Evolutionary conservation across 2,888 invertebrate species (phyloP), one percentile per base, ranked within the genome.

Genomic region (Crossocerus cetratus): DNA sequence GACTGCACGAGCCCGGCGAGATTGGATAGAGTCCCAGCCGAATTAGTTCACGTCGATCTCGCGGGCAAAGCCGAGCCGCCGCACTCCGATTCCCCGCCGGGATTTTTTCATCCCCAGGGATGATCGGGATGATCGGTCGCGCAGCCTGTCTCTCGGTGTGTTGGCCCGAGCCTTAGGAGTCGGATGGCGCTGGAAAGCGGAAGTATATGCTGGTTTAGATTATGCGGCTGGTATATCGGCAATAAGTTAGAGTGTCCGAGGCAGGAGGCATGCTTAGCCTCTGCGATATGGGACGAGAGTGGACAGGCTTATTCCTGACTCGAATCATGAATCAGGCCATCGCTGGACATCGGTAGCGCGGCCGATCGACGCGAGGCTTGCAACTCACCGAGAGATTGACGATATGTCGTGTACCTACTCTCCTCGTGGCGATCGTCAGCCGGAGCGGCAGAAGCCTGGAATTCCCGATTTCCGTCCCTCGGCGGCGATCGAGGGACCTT

Each of bases 1-100:
- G 73, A 84, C 84, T 83, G 82, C 81, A 83, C 81, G 80, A 76
- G 73, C 69, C 32, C 32, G 76, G 72, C 73, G 77, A 78, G 81
- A 83, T 86, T 84, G 83, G 82, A 72, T 82, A 83, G 73, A 75
- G 69, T 32, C 32, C 32, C 32, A 11, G 78, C 74, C 76, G 77
- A 84, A 84, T 77, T 78, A 83, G 80, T 83, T 77, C 76, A 78
- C 77, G 77, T 79, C 73, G 81, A 78, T 78, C 76, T 76, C 75
- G 75, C 77, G 77, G n/a, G n/a, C 63, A 65, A 78, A 66, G 74
- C 72, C 74, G 73, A 80, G 78, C 77, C 65, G 71, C 72, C 60
- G 58, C 55, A 18, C 45, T 43, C 32, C 1, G 11, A 32, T 32
- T 32, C 32, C 32, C 23, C 8, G 8, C 1, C 8, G 8, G 32